Evolutionary conservation across 1,140 invertebrate genomes (phyloP), one percentile per base, ranked within the genome.

Genomic region (Philaenus spumarius): DNA sequence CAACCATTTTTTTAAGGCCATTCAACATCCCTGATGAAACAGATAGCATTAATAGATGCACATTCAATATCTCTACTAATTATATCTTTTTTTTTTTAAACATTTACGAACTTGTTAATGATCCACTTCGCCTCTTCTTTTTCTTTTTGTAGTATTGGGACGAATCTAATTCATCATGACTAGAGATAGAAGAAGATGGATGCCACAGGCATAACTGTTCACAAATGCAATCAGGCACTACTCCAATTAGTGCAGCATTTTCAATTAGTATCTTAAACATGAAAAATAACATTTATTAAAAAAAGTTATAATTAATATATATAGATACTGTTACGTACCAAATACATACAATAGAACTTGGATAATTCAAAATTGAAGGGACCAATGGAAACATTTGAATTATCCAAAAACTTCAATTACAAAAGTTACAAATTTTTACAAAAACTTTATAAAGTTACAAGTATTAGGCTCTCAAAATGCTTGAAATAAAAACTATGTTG

Each of bases 231-330:
- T 83, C 77, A 7, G 86, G 85, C 57, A 92, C 71, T 51, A 82
- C 71, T 47, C 88, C 89, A 69, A 93, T 86, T 61, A 77, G 71
- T 57, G 81, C 77, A 7, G 87, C 80, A 74, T 91, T 85, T 71
- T 85, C 80, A 62, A 93, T 90, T 51, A 93, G 75, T 64, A 87
- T 73, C 81, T 90, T n/a, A n/a, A n/a, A n/a, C n/a, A n/a, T n/a
- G 68, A 20, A 79, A 79, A 69, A 71, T 63, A 67, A 52, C 64
- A 62, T 30, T 3, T 30, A 54, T 55, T 35, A 58, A 45, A 17
- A 45, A 55, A 51, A 55, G n/a, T 14, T 4, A 59, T 22, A 5
- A 12, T 59, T 22, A 37, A 42, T n/a, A n/a, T n/a, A n/a, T n/a
- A n/a, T n/a, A n/a, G n/a, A n/a, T n/a, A n/a, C n/a, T n/a, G n/a